phyloP scores from a whole-genome alignment of 2,113 vertebrate genomes.

The Cyanistes caeruleus region DNA sequence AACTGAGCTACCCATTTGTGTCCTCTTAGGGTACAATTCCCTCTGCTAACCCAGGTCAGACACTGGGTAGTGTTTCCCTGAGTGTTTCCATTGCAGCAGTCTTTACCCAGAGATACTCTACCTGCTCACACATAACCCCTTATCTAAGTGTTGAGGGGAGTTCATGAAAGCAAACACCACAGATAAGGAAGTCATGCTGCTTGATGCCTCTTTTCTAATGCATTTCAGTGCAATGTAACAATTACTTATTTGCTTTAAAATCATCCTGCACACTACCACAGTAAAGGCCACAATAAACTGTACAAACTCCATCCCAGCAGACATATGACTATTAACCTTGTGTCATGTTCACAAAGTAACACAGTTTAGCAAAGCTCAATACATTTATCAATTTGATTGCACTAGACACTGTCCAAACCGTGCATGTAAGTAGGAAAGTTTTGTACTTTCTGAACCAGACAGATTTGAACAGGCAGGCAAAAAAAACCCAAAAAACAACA shows the following conservation, averaged over 20 bases:
- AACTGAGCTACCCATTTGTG: background rate
- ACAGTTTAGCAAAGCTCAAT: background rate
- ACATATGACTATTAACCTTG: rapidly evolving
- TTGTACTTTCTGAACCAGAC: background rate
- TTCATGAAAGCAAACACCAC: background rate
- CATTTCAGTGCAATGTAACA: background rate
- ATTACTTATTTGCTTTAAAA: background rate
- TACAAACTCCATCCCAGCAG: background rate
- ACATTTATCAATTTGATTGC: background rate
- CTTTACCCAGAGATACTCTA: background rate
- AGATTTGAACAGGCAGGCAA: background rate
- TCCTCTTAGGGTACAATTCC: background rate
- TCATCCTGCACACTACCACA: background rate
- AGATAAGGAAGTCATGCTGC: background rate
- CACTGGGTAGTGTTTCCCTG: background rate
- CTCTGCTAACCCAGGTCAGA: background rate
- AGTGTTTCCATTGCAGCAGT: background rate
- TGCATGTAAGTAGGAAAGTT: background rate
- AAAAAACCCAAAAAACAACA: background rate
- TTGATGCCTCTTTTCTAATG: background rate
- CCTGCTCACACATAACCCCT: background rate
- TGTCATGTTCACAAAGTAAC: background rate
- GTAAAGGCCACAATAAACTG: background rate
- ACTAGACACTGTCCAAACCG: background rate
- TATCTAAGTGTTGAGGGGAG: rapidly evolving